Percentiles rank a stretch among this genome's conserved stretches.
Conservation (phyloP, 2,113 vertebrate genomes). For the Upupa epops region DNA sequence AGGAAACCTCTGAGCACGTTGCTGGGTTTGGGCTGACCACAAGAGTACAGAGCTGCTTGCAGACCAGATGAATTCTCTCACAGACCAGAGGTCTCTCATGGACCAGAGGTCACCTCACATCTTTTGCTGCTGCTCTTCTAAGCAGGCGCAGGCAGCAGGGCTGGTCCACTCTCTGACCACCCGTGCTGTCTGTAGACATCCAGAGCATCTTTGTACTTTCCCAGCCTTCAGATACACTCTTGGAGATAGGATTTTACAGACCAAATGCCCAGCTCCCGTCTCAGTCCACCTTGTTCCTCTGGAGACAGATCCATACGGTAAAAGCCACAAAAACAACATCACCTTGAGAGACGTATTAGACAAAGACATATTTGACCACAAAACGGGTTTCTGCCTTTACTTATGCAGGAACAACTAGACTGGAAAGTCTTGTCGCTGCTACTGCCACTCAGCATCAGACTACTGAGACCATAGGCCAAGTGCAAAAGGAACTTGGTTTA, state of each 20-base stretch:
- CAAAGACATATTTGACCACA: conserved; percentile 68
- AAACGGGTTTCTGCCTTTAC: conserved; percentile 63
- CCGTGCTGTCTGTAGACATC: not conserved
- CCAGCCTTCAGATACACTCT: not conserved
- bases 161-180: not conserved
- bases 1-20: not conserved
- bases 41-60: not conserved
- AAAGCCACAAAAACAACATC: conserved; percentile 67
- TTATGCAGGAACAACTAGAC: conserved; percentile 29
- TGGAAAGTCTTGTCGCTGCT: not conserved
- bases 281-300: not conserved
- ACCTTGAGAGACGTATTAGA: conserved; percentile 73
- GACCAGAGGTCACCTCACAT: no score
- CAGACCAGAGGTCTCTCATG: no score
- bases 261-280: not conserved
- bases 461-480: conserved; percentile 49
- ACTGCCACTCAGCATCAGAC: not conserved
- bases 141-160: not conserved
- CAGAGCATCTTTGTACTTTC: not conserved
- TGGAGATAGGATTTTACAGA: conserved; percentile 50
- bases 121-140: not conserved
- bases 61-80: not conserved
- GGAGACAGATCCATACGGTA: conserved; percentile 44
- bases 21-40: not conserved
- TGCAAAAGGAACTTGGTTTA: conserved; percentile 26